Base-by-base conservation (phyloP, 2,888 invertebrate species). In the Itoplectis maculator region DNA sequence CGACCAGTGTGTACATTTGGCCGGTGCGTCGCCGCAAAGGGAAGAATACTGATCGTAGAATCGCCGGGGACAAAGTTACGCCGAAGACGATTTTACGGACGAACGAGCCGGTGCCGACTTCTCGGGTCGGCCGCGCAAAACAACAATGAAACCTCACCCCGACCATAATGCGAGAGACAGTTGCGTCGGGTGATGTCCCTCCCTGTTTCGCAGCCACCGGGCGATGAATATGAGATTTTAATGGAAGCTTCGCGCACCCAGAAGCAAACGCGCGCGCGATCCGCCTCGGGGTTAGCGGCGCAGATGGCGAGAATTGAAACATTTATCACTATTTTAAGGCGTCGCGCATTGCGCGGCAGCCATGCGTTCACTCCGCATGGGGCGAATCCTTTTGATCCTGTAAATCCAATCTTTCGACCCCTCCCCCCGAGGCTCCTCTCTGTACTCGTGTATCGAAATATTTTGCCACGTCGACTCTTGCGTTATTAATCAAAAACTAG, bases 181-280 rank as follows among this genome's bases (percentile, higher is more conserved):
- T 29, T 59, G 68, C 35, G 29, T 29, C 5, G 29, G 29, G 3
- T 18, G 59, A 35, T 15, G 13, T 13, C 23, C n/a, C 29, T 37
- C 40, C 49, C 47, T 29, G 29, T 29, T 54, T 42, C 54, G 20
- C 69, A 40, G 51, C 45, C 54, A 15, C 75, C 54, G 49, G 68
- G 11, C 61, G 51, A 54, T 81, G 78, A 81, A 81, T 73, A 81
- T 81, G 78, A 81, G 77, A 78, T 78, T 81, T 77, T 78, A 47
- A 81, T 81, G 69, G 54, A 56, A 72, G 45, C 68, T 59, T 61
- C 68, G 69, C 54, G 47, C n/a, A n/a, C n/a, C 35, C 68, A 35
- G 37, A n/a, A 45, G 54, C 15, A 15, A 63, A 40, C 29, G 65
- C 29, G 29, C n/a, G n/a, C n/a, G 5, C 5, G 29, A 2, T 29